phyloP scores from a whole-genome alignment of 2,113 vertebrate species.

The Eulemur rufifrons region DNA sequence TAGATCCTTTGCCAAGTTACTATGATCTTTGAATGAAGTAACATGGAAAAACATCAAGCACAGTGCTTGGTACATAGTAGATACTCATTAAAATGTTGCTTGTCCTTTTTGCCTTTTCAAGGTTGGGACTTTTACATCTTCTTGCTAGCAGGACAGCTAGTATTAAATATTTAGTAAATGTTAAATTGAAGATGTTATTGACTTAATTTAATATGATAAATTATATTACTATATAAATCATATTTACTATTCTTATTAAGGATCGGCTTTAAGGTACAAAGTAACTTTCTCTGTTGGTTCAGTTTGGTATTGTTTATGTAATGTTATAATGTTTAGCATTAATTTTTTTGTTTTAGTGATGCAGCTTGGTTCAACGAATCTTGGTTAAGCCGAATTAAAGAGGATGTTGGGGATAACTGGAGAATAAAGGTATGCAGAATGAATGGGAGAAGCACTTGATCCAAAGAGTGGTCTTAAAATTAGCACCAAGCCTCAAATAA shows the following conservation, averaged over 20 bases:
- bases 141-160: neutral
- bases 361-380: slow-evolving; percentile 91
- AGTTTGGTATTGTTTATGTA: neutral
- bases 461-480: neutral
- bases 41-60: neutral
- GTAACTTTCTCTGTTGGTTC: neutral
- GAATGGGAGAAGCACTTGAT: neutral
- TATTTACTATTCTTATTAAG: neutral
- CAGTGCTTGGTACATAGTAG: neutral
- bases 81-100: neutral
- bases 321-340: slow-evolving; percentile 34
- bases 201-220: slow-evolving; percentile 29
- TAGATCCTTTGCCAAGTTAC: neutral
- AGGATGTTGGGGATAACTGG: slow-evolving; percentile 94
- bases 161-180: slow-evolving; percentile 23
- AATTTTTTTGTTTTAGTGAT: slow-evolving; percentile 87
- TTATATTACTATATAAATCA: neutral
- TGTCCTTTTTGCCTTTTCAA: neutral
- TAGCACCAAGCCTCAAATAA: neutral
- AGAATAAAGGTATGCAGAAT: slow-evolving; percentile 94
- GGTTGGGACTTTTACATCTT: neutral
- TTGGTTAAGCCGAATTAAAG: slow-evolving; percentile 96
- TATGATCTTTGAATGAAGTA: slow-evolving; percentile 6
- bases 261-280: neutral
- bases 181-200: slow-evolving; percentile 33